Base-by-base conservation (phyloP, 1,140 invertebrate genomes). In the Lithobius niger region DNA sequence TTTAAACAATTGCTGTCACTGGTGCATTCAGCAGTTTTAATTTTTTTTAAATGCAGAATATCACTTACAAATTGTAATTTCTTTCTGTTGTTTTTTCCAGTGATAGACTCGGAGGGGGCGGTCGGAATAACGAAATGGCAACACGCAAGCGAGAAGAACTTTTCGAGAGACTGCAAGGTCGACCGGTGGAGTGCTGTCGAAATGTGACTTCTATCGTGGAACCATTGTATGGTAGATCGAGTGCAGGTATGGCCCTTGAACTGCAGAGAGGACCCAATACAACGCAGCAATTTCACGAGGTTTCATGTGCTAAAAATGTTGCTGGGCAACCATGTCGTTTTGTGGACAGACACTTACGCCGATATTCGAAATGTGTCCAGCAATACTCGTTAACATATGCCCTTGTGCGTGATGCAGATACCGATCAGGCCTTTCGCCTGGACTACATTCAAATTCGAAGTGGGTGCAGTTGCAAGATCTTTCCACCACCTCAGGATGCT, bases 321-420 rank as follows among this genome's bases (percentile, higher is more conserved):
- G 76, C 79, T 57, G 78, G 82, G 62, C 78, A 79, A 62, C 83
- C 83, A 1, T 90, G 87, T 66, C 69, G 79, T 31, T 88, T 85
- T 70, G 74, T 88, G 56, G 81, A 87, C 67, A 74, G 77, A 16
- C 76, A 79, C 52, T 71, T 84, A 24, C 76, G 76, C 63, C 78
- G 79, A 58, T 76, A 79, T 49, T 88, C 86, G 3, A 73, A 76
- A 62, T 92, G 88, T 71, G 80, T 85, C 6, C 87, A 90, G 68
- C 82, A 83, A 67, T 86, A 83, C 69, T 83, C 83, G n/a, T 90
- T 83, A 65, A 80, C 82, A 0, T 92, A 90, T 69, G 88, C 87
- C 15, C 76, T 90, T 53, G 82, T 89, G 24, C 74, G 67, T 43
- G 71, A 76, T 47, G 67, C 18, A 10, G 31, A 18, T 10, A 40